Percentiles rank a stretch among this genome's conserved stretches.
These are phyloP conservation scores for Ornithoptera priamus DNA, from an alignment of 2,888 invertebrate genomes.

Conservation along the genomic window DNA sequence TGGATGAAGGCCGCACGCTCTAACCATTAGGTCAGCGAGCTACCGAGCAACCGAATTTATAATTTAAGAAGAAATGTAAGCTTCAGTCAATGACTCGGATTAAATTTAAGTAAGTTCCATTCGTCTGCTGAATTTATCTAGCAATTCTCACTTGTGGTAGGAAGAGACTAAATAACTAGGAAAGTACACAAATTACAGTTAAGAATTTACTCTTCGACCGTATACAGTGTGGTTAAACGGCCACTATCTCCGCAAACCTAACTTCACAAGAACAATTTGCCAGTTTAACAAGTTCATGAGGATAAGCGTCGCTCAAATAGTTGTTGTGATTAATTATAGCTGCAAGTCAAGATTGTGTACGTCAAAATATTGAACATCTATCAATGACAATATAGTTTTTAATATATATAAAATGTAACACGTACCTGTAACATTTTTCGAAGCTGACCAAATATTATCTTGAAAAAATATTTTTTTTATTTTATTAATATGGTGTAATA, in stretches of 20 bases:
- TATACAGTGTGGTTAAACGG: constrained; percentile 45
- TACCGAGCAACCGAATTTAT: not conserved
- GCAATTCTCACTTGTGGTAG: constrained; percentile 26
- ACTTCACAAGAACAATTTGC: constrained; percentile 56
- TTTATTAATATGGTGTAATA: too few species aligned
- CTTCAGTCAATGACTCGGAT: constrained; percentile 11
- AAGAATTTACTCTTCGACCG: constrained; percentile 39
- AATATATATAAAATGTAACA: not conserved
- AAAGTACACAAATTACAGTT: constrained; percentile 35
- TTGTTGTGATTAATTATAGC: constrained; percentile 52
- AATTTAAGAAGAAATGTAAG: constrained; percentile 9
- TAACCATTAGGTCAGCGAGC: not conserved
- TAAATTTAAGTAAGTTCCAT: constrained; percentile 23
- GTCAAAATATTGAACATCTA: constrained; percentile 3
- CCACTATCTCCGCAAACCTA: constrained; percentile 45
- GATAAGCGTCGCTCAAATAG: constrained; percentile 53
- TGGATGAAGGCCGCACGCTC: too few species aligned
- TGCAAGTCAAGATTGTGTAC: constrained; percentile 37
- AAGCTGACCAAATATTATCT: too few species aligned
- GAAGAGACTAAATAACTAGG: constrained; percentile 30
- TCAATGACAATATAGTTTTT: not conserved
- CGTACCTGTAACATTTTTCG: not conserved
- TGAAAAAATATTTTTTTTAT: too few species aligned
- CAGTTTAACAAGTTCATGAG: constrained; percentile 56
- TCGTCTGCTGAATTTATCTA: constrained; percentile 29